Evolutionary conservation across 2,797 vertebrate genomes (phyloP).

Genomic region (Catamblyrhynchus diadema): DNA sequence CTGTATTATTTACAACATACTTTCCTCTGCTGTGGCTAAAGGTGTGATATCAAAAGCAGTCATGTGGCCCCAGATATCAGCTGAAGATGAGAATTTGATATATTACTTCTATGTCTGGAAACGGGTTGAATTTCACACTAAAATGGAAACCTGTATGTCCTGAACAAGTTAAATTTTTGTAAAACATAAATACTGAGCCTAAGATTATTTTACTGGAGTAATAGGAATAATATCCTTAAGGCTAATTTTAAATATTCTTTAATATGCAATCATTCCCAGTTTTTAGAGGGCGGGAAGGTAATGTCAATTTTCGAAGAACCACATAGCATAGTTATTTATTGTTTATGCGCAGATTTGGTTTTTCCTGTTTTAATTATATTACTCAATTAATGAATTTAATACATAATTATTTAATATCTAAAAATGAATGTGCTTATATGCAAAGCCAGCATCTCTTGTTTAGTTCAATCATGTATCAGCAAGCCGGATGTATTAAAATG

Average conservation of each 20-base stretch:
- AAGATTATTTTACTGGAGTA: not conserved
- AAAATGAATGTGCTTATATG: not conserved
- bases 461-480: not conserved
- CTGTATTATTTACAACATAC: not conserved
- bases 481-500: not conserved
- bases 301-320: not conserved
- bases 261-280: not conserved
- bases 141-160: not conserved
- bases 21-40: slow-evolving; percentile 20
- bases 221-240: not conserved
- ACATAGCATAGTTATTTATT: not conserved
- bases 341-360: not conserved
- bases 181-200: not conserved
- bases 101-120: not conserved
- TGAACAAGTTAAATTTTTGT: not conserved
- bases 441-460: not conserved
- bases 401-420: not conserved
- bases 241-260: not conserved
- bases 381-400: not conserved
- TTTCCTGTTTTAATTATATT: not conserved
- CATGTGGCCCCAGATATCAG: not conserved
- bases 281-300: not conserved
- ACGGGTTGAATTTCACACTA: not conserved
- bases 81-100: not conserved
- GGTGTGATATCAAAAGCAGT: slow-evolving; percentile 18